Evolutionary conservation across 2,797 vertebrate species (phyloP).

Genomic region (Aphelocoma californica): DNA sequence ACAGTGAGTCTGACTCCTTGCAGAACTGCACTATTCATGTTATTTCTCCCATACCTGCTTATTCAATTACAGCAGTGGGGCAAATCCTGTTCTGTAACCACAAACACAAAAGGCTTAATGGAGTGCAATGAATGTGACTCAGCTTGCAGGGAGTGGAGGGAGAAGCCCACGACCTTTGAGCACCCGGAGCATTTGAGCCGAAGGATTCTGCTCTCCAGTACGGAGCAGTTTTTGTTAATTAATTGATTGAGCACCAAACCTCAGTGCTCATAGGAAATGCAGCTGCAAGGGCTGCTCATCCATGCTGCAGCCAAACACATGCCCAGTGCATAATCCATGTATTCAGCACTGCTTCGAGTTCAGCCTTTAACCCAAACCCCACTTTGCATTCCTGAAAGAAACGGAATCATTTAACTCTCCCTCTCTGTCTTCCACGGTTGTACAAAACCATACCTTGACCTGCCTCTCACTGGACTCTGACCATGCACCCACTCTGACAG

Average conservation of each 20-base stretch:
- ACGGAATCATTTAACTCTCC: fast-evolving
- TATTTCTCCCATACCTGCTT: neutral
- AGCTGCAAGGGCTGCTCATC: conserved; percentile 4
- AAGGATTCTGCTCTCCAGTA: neutral
- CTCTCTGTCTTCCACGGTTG: neutral
- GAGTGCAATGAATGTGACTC: neutral
- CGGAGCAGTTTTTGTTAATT: neutral
- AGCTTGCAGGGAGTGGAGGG: neutral
- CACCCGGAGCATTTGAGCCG: neutral
- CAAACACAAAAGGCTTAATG: neutral
- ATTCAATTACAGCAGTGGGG: neutral
- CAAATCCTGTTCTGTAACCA: neutral
- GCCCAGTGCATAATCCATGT: neutral
- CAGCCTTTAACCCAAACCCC: neutral
- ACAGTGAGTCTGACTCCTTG: neutral
- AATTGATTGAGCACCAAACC: neutral
- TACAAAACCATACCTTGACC: neutral
- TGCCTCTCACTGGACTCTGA: neutral
- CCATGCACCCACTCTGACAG: neutral
- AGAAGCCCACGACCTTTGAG: neutral
- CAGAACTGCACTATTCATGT: neutral
- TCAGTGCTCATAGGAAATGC: neutral
- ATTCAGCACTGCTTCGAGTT: neutral
- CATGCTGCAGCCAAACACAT: neutral
- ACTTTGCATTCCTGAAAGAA: neutral